phyloP scores from a whole-genome alignment of 2,797 vertebrate species.

The Dromococcyx pavoninus region DNA sequence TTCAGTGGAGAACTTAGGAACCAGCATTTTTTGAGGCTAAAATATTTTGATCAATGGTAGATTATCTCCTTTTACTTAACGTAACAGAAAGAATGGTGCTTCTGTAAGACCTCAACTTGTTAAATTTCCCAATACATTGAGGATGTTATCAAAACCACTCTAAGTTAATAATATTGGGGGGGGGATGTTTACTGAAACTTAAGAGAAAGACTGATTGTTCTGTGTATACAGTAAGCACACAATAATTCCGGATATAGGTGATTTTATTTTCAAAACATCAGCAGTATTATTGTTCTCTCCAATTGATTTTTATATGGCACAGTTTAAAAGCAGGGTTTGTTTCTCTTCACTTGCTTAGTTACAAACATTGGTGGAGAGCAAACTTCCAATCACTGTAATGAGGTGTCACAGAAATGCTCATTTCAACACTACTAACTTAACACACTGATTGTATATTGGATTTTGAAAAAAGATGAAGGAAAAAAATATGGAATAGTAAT shows the following conservation, averaged over 20 bases:
- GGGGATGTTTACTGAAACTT: not conserved
- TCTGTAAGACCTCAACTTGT: not conserved
- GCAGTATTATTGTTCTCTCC: not conserved
- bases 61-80: not conserved
- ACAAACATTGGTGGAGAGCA: not conserved
- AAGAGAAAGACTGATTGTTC: not conserved
- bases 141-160: not conserved
- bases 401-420: not conserved
- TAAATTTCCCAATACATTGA: not conserved
- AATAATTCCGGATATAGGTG: not conserved
- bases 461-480: conserved; percentile 27
- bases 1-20: not conserved
- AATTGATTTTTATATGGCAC: not conserved
- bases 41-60: not conserved
- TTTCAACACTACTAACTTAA: not conserved
- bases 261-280: conserved; percentile 10
- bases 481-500: not conserved
- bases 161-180: not conserved
- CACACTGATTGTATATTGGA: not conserved
- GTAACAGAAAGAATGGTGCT: not conserved
- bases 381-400: not conserved
- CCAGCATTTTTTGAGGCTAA: not conserved
- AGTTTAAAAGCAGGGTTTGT: not conserved
- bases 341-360: not conserved
- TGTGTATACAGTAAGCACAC: not conserved